Evolutionary conservation across 1,140 invertebrate species (phyloP).

Genomic region (Drosophila obscura): DNA sequence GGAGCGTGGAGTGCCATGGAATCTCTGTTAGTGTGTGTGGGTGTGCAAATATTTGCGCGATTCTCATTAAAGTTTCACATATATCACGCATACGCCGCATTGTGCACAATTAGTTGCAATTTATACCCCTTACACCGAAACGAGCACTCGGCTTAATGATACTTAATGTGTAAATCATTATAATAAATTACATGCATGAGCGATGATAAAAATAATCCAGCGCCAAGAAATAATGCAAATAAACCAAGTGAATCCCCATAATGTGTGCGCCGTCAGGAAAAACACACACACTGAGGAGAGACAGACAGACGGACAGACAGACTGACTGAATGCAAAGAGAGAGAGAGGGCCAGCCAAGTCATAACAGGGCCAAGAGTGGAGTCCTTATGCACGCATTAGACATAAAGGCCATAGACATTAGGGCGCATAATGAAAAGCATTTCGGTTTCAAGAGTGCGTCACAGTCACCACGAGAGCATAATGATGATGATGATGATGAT

Average conservation of each 20-base stretch:
- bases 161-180: constrained; percentile 71
- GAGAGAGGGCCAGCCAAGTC: constrained; percentile 11
- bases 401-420: constrained; percentile 74
- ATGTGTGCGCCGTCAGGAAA: constrained; percentile 57
- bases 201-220: constrained; percentile 64
- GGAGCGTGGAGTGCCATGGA: neutral
- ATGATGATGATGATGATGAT: constrained; percentile 13
- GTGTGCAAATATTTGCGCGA: constrained; percentile 47
- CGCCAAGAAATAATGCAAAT: constrained; percentile 38
- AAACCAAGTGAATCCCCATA: constrained; percentile 54
- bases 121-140: constrained; percentile 26
- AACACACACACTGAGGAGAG: constrained; percentile 9
- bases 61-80: constrained; percentile 47
- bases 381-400: constrained; percentile 59
- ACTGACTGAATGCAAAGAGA: constrained; percentile 34
- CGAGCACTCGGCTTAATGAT: constrained; percentile 50
- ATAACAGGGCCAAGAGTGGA: constrained; percentile 30
- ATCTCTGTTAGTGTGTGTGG: constrained; percentile 14
- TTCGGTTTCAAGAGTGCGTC: constrained; percentile 55
- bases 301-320: constrained; percentile 1
- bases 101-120: constrained; percentile 63
- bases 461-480: constrained; percentile 8
- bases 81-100: constrained; percentile 56
- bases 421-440: constrained; percentile 71
- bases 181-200: constrained; percentile 67